These are phyloP conservation scores for Pachypanchax playfairii DNA, from an alignment of 2,113 vertebrate species.

Conservation along the genomic window DNA sequence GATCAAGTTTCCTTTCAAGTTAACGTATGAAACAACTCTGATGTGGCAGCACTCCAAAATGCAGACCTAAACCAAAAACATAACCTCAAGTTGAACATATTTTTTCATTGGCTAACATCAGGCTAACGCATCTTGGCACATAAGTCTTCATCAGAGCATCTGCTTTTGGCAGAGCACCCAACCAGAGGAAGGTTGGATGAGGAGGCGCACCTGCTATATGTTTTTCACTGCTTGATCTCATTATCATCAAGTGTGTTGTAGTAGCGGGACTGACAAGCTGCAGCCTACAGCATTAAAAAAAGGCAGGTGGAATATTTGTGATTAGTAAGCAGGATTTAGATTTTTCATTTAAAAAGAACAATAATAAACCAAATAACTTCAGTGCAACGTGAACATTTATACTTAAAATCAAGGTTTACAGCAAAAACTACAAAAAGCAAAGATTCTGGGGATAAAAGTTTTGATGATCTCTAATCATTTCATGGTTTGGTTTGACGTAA, in stretches of 20 bases:
- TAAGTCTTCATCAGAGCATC: constrained; percentile 59
- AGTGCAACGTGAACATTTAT: too few relatives aligned
- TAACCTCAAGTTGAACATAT: constrained; percentile 48
- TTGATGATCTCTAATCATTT: too few relatives aligned
- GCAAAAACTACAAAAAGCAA: too few relatives aligned
- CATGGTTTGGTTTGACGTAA: too few relatives aligned
- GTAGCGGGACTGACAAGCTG: constrained; percentile 49
- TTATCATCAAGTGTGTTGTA: constrained; percentile 50
- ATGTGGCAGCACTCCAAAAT: constrained; percentile 51
- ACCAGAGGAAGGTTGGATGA: constrained; percentile 59
- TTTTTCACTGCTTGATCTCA: constrained; percentile 57
- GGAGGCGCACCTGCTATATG: constrained; percentile 63
- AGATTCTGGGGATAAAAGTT: too few relatives aligned
- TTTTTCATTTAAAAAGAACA: background rate
- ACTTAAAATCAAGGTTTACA: too few relatives aligned
- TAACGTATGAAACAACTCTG: constrained; percentile 29
- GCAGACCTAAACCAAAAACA: constrained; percentile 35
- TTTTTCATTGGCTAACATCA: constrained; percentile 57
- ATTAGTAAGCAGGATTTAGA: background rate
- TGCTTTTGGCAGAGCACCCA: constrained; percentile 56
- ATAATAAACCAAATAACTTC: background rate
- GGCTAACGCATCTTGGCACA: constrained; percentile 58
- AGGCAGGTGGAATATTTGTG: background rate
- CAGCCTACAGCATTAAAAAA: constrained; percentile 32
- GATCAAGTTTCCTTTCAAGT: constrained; percentile 30